Evolutionary conservation across 2,113 vertebrate genomes (phyloP).

Genomic region (Charadrius vociferus): DNA sequence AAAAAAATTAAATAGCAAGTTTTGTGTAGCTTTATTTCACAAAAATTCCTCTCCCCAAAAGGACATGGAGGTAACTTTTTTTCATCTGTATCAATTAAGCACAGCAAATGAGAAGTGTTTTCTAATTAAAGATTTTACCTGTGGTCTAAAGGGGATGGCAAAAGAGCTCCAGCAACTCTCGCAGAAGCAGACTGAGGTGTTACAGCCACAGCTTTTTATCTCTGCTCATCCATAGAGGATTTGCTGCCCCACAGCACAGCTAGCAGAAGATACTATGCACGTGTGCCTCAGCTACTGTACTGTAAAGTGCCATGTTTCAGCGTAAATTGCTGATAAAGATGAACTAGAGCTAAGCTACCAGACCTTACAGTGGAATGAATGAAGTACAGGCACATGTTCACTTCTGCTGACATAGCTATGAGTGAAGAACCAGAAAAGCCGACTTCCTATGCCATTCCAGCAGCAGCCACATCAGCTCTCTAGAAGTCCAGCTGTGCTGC

Average conservation of each 20-base stretch:
- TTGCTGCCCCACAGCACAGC: not conserved
- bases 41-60: constrained; percentile 20
- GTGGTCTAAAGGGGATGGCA: not conserved
- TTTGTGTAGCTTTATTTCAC: constrained; percentile 45
- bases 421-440: not conserved
- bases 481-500: not conserved
- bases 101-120: not conserved
- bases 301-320: constrained; percentile 15
- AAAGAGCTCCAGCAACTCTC: not conserved
- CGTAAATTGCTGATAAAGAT: not conserved
- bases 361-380: constrained; percentile 8
- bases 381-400: not conserved
- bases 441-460: not conserved
- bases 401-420: not conserved
- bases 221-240: not conserved
- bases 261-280: not conserved
- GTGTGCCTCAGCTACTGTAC: not conserved
- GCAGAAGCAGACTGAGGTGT: not conserved
- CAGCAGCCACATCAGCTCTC: not conserved
- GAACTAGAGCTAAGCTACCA: not conserved
- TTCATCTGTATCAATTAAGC: not conserved
- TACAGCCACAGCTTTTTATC: not conserved
- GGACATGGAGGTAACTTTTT: not conserved
- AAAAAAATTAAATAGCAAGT: not conserved
- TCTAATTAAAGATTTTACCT: not conserved